These are phyloP conservation scores for Penaeus chinensis DNA, from an alignment of 1,140 invertebrate species.

Conservation along the genomic window DNA sequence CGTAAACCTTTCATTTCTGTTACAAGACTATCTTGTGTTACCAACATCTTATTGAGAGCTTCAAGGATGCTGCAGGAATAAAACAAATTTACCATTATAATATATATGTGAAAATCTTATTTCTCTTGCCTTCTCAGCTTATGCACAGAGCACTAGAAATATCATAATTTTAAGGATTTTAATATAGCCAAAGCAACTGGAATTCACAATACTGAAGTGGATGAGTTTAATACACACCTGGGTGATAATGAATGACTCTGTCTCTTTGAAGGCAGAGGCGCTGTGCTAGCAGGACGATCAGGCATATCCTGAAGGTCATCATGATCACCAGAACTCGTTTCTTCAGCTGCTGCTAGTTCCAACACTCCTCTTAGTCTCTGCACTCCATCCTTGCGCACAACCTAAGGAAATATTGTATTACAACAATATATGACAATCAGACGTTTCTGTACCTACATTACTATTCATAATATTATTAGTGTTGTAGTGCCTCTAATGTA, in stretches of 20 bases:
- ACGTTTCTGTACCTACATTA: too few relatives aligned
- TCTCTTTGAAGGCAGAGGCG: constrained; percentile 2
- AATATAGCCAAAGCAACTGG: too few relatives aligned
- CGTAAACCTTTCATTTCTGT: constrained; percentile 41
- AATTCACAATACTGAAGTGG: too few relatives aligned
- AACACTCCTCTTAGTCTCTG: constrained; percentile 38
- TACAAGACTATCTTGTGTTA: constrained; percentile 18
- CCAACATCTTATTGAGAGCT: constrained; percentile 42
- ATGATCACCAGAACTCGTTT: constrained; percentile 56
- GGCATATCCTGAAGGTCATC: constrained; percentile 38
- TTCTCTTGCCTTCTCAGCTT: too few relatives aligned
- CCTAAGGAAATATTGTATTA: background rate
- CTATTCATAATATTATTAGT: too few relatives aligned
- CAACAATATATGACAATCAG: background rate
- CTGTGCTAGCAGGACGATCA: background rate
- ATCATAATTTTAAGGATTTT: too few relatives aligned
- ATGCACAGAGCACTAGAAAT: too few relatives aligned
- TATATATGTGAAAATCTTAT: too few relatives aligned
- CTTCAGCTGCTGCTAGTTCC: constrained; percentile 46
- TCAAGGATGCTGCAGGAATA: constrained; percentile 31
- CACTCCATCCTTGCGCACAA: constrained; percentile 43
- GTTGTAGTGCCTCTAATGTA: too few relatives aligned
- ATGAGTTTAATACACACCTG: constrained; percentile 5
- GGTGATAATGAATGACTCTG: constrained; percentile 17
- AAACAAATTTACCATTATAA: background rate